phyloP scores from a whole-genome alignment of 2,797 vertebrate genomes.

The Meriones psammophilus region DNA sequence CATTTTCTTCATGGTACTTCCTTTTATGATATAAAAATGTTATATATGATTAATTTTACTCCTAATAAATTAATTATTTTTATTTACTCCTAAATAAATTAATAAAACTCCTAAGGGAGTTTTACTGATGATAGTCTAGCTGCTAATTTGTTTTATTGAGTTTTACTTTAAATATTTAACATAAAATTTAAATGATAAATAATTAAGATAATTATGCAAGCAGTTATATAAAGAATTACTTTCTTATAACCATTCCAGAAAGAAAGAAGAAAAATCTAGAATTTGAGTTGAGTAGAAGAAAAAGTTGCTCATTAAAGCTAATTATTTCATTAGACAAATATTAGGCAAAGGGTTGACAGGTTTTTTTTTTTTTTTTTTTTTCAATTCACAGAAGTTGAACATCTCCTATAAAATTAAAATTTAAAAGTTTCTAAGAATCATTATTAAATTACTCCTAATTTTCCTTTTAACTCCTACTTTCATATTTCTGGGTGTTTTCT shows the following conservation, averaged over 20 bases:
- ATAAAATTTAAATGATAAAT: constrained; percentile 40
- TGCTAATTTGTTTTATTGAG: constrained; percentile 7
- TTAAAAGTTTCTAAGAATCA: constrained; percentile 1
- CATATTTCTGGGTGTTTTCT: not conserved
- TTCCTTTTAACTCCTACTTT: constrained; percentile 9
- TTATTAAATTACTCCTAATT: constrained; percentile 60
- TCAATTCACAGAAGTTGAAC: constrained; percentile 24
- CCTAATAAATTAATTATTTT: too few relatives aligned
- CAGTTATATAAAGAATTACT: constrained; percentile 18
- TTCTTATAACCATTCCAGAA: constrained; percentile 37
- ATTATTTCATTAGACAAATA: constrained; percentile 65
- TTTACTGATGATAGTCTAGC: not conserved
- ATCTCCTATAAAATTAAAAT: constrained; percentile 50
- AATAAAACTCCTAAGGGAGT: not conserved
- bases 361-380: constrained; percentile 5
- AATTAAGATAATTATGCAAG: constrained; percentile 64
- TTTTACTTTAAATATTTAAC: constrained; percentile 61
- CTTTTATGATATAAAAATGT: constrained; percentile 41
- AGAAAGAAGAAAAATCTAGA: constrained; percentile 14
- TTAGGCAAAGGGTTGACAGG: not conserved
- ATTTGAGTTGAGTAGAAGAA: constrained; percentile 28
- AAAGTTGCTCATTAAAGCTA: constrained; percentile 38
- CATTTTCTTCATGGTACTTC: not conserved
- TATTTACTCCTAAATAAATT: too few relatives aligned
- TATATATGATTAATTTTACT: constrained; percentile 38